Percentiles rank a stretch among this genome's conserved stretches.
These are phyloP conservation scores for Himalopsyche tibetana DNA, from an alignment of 2,888 invertebrate genomes.

Conservation along the genomic window DNA sequence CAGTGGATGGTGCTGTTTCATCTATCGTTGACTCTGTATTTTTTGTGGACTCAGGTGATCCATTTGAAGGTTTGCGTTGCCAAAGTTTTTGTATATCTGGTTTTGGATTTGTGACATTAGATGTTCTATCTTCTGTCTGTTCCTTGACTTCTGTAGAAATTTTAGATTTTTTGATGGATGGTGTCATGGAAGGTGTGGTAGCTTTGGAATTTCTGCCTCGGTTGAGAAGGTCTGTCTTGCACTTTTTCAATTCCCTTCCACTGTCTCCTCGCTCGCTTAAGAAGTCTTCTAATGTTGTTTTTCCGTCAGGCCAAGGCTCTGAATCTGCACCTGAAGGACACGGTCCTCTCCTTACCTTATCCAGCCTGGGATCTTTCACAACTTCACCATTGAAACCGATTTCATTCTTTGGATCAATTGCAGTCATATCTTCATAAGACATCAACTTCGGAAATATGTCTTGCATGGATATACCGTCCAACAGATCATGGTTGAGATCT, in stretches of 20 bases:
- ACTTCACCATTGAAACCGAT: slow-evolving; percentile 72
- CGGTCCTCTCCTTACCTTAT: slow-evolving; percentile 61
- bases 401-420: slow-evolving; percentile 81
- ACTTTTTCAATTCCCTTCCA: slow-evolving; percentile 79
- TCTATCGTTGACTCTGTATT: neutral
- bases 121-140: slow-evolving; percentile 64
- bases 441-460: slow-evolving; percentile 87
- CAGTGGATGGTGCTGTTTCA: neutral
- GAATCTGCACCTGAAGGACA: slow-evolving; percentile 68
- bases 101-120: neutral
- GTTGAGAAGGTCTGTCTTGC: slow-evolving; percentile 81
- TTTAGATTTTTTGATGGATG: slow-evolving; percentile 68
- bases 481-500: slow-evolving; percentile 87
- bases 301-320: slow-evolving; percentile 73
- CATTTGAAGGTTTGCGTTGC: slow-evolving; percentile 16
- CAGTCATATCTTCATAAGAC: slow-evolving; percentile 82
- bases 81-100: neutral
- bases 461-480: slow-evolving; percentile 91
- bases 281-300: slow-evolving; percentile 76
- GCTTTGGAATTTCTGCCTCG: slow-evolving; percentile 75
- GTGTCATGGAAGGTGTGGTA: slow-evolving; percentile 72
- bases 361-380: slow-evolving; percentile 68
- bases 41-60: neutral
- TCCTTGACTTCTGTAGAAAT: slow-evolving; percentile 5
- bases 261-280: slow-evolving; percentile 75